Percentiles rank a stretch among this genome's conserved stretches.
phyloP scores from a whole-genome alignment of 2,888 invertebrate species.

The Ormyrus pomaceus region DNA sequence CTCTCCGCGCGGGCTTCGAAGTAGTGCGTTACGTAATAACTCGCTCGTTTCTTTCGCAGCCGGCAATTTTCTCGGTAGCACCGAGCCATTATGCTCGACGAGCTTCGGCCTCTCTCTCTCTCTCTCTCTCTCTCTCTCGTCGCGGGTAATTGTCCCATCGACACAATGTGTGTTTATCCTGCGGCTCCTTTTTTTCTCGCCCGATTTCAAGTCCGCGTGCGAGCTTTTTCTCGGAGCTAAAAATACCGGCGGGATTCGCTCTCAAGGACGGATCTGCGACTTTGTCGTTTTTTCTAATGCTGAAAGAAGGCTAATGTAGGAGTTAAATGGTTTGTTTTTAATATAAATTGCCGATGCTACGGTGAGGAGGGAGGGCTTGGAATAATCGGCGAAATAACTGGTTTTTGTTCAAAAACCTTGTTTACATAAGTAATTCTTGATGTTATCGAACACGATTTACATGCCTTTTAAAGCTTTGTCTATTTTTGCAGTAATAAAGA shows the following conservation, averaged over 20 bases:
- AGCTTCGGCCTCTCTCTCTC: background rate
- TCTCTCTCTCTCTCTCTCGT: too few species aligned
- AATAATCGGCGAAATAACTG: too few species aligned
- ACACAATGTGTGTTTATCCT: constrained; percentile 22
- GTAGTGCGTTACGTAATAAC: constrained; percentile 22
- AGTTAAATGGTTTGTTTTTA: too few species aligned
- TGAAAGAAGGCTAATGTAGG: too few species aligned
- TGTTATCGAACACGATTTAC: too few species aligned
- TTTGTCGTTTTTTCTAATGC: too few species aligned
- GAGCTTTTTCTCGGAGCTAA: background rate
- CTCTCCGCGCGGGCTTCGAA: background rate
- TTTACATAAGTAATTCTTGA: too few species aligned
- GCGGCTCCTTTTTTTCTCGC: background rate
- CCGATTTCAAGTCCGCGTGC: background rate
- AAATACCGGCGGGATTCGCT: background rate
- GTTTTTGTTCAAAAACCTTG: too few species aligned
- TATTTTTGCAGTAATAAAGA: too few species aligned
- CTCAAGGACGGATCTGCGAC: background rate
- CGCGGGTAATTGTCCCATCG: constrained; percentile 6
- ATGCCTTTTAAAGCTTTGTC: too few species aligned
- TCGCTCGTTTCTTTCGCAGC: constrained; percentile 29
- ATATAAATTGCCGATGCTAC: too few species aligned
- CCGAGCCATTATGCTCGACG: background rate
- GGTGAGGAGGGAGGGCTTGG: too few species aligned
- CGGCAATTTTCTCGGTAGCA: constrained; percentile 28